A percentile compares a stretch with the other conserved stretches of the same genome.
Evolutionary conservation across 1,140 invertebrate genomes (phyloP).

Genomic region (Drosophila aff.): DNA sequence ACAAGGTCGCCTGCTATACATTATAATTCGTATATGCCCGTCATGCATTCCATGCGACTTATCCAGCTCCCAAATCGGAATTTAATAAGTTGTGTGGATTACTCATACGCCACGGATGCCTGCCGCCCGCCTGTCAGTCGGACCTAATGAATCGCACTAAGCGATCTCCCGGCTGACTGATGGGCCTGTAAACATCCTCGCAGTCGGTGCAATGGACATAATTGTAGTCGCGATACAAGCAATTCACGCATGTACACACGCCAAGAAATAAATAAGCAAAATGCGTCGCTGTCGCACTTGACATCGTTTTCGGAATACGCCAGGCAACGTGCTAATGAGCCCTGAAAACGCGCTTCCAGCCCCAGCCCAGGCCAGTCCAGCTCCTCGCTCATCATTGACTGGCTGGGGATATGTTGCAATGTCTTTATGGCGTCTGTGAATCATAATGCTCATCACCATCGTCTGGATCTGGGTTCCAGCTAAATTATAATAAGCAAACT

Average conservation of each 20-base stretch:
- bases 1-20: conserved; percentile 54
- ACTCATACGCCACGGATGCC: conserved; percentile 29
- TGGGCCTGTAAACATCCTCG: conserved; percentile 72
- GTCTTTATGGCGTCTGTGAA: conserved; percentile 33
- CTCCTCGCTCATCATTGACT: conserved; percentile 41
- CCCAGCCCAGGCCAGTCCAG: conserved; percentile 19
- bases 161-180: conserved; percentile 40
- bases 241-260: conserved; percentile 30
- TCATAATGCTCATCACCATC: conserved; percentile 25
- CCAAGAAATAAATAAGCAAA: conserved; percentile 44
- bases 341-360: conserved; percentile 60
- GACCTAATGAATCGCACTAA: conserved; percentile 50
- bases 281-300: conserved; percentile 63
- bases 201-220: conserved; percentile 39
- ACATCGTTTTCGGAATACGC: conserved; percentile 63
- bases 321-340: conserved; percentile 78
- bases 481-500: conserved; percentile 52
- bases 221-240: conserved; percentile 57
- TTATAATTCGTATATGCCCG: conserved; percentile 26
- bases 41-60: conserved; percentile 34
- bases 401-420: conserved; percentile 49
- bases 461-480: conserved; percentile 29
- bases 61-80: conserved; percentile 54
- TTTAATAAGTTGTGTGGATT: conserved; percentile 31
- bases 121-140: conserved; percentile 19